Conservation (phyloP, 2,888 invertebrate genomes). For the Merodon equestris region DNA sequence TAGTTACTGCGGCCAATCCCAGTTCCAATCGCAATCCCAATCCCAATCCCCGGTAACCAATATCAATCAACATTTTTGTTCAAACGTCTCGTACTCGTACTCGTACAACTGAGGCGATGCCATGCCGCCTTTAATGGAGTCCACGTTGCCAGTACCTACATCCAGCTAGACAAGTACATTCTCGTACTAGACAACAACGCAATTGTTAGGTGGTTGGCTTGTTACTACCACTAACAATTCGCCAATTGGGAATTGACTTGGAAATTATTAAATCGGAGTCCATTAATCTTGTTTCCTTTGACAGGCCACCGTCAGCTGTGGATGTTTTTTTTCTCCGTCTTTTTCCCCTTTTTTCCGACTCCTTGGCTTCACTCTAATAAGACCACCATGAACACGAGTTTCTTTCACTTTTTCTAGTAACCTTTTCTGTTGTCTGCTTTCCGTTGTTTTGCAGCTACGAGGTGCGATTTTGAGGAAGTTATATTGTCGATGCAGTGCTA, state of each 20-base stretch:
- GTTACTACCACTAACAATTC: constrained; percentile 34
- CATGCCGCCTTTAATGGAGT: constrained; percentile 62
- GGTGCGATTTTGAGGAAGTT: too few species aligned
- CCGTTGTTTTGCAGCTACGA: too few species aligned
- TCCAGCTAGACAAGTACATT: constrained; percentile 27
- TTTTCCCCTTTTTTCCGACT: too few species aligned
- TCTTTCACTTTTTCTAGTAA: too few species aligned
- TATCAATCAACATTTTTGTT: constrained; percentile 63
- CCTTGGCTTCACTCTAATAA: too few species aligned
- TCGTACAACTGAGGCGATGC: constrained; percentile 53
- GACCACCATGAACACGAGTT: not conserved
- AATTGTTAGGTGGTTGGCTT: constrained; percentile 45
- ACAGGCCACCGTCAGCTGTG: constrained; percentile 65
- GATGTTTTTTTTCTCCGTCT: constrained; percentile 17
- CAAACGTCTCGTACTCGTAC: constrained; percentile 32
- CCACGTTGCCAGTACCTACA: constrained; percentile 33
- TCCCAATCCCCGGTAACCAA: constrained; percentile 60
- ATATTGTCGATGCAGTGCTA: too few species aligned
- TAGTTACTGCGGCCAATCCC: constrained; percentile 20
- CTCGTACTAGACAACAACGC: constrained; percentile 31
- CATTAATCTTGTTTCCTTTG: constrained; percentile 70
- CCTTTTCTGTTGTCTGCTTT: too few species aligned
- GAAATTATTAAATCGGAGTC: constrained; percentile 64
- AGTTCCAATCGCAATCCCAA: constrained; percentile 14
- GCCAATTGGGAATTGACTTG: constrained; percentile 53